A percentile compares a stretch with the other conserved stretches of the same genome.
These are phyloP conservation scores for Thamnophis sirtalis DNA, from an alignment of 2,113 vertebrate species.

Conservation along the genomic window DNA sequence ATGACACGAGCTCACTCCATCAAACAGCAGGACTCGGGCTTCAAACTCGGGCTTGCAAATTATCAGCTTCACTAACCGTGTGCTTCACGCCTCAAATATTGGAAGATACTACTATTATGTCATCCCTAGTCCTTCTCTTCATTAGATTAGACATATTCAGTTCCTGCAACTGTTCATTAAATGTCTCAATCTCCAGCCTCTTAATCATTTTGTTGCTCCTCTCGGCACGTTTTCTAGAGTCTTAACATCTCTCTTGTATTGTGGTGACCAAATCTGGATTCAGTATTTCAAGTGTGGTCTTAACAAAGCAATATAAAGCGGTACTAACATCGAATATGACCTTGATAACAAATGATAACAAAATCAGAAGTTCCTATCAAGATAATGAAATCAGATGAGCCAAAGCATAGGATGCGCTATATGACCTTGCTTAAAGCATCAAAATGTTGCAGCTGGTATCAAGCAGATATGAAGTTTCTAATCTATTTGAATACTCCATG, in stretches of 20 bases:
- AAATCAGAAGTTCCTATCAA: no score
- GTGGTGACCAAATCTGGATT: neutral
- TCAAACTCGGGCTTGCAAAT: no score
- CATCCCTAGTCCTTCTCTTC: no score
- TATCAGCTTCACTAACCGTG: no score
- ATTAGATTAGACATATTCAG: neutral
- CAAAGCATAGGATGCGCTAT: neutral
- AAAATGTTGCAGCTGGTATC: neutral
- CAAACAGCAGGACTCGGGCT: no score
- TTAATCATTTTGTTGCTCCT: neutral
- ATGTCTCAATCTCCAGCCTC: no score
- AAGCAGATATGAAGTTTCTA: neutral
- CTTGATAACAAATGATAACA: neutral
- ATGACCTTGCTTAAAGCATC: neutral
- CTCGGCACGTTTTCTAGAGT: neutral
- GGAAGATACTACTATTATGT: no score
- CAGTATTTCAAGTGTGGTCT: neutral
- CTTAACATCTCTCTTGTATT: neutral
- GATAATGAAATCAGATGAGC: no score
- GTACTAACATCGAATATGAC: neutral
- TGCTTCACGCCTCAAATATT: no score
- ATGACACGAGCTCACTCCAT: neutral
- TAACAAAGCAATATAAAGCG: neutral
- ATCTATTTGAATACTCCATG: neutral
- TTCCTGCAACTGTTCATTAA: neutral